Percentiles rank a stretch among this genome's conserved stretches.
phyloP scores from a whole-genome alignment of 2,113 vertebrate species.

The Ariopsis seemanni region DNA sequence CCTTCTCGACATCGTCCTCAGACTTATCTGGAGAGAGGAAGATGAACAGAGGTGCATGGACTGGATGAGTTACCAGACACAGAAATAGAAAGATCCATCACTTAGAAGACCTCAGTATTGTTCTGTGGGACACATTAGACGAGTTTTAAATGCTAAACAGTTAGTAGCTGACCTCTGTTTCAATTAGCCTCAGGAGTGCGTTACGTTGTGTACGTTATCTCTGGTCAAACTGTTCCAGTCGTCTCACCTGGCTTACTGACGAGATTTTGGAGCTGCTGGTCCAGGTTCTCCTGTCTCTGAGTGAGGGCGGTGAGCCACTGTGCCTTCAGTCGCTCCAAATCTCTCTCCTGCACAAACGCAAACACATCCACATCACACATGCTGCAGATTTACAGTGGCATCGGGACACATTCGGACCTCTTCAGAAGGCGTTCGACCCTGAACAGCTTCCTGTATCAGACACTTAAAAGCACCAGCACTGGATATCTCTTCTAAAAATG shows the following conservation, averaged over 20 bases:
- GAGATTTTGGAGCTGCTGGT: constrained; percentile 88
- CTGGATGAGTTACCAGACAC: constrained; percentile 38
- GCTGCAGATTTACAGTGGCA: neutral
- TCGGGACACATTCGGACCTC: neutral
- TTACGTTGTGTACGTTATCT: neutral
- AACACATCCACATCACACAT: constrained; percentile 1
- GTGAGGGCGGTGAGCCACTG: constrained; percentile 90
- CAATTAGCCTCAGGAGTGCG: neutral
- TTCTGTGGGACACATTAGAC: neutral
- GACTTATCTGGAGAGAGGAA: constrained; percentile 80
- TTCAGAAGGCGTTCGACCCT: neutral
- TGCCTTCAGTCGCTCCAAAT: constrained; percentile 86
- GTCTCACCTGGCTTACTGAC: constrained; percentile 78
- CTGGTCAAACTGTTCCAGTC: neutral
- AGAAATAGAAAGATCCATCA: neutral
- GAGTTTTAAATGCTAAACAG: neutral
- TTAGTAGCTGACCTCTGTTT: too few relatives aligned
- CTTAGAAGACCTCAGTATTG: neutral
- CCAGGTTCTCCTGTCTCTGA: constrained; percentile 90
- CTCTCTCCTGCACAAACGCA: constrained; percentile 77
- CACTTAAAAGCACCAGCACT: neutral
- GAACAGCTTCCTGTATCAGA: neutral
- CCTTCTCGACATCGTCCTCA: constrained; percentile 89
- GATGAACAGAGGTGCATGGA: neutral
- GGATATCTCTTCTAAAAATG: neutral